Base-by-base conservation (phyloP, 2,113 vertebrate genomes). In the Alethe diademata region DNA sequence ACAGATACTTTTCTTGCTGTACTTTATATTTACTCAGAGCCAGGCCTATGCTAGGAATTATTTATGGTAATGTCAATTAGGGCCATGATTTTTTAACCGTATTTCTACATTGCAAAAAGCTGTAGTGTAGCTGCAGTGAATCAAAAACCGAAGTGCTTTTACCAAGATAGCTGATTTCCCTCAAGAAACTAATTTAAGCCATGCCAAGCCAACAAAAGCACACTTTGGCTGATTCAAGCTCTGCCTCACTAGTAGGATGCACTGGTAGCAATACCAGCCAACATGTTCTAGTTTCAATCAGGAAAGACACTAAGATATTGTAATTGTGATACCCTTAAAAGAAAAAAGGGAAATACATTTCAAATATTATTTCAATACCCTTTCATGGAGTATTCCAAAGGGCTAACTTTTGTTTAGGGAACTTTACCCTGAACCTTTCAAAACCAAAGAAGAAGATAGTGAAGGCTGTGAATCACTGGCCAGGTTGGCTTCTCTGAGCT, bases 41-140 rank as follows among this genome's bases (percentile, higher is more conserved):
- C 94, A 94, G 91, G 75, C 67, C 90, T 93, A 56, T 67, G 86
- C 86, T 93, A 96, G 94, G 78, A 96, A 94, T 96, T 96, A 96
- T 95, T 97, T 94, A 95, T 96, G 93, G 95, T 86, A 84, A 96
- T 96, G 93, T 95, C 94, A 93, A 95, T 97, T 96, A 97, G 90
- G 92, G 90, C 90, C 88, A 93, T 96, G 96, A 96, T 96, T 96
- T 96, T 94, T 96, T 92, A 96, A 96, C 96, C 86, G 86, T 93
- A 94, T 92, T 96, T 97, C 95, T 96, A 74, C 83, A 74, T 69
- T 62, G 88, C 0, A 0, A 92, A 95, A 96, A 86, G 92, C 90
- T 80, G 79, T 88, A 97, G 88, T 78, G 92, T 88, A 96, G 95
- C 76, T 80, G 86, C 92, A 96, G 79, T 57, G 69, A 92, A 92